Evolutionary conservation across 2,113 vertebrate species (phyloP), one percentile per base, ranked within the genome.

Genomic region (Drymodes brunneopygia): DNA sequence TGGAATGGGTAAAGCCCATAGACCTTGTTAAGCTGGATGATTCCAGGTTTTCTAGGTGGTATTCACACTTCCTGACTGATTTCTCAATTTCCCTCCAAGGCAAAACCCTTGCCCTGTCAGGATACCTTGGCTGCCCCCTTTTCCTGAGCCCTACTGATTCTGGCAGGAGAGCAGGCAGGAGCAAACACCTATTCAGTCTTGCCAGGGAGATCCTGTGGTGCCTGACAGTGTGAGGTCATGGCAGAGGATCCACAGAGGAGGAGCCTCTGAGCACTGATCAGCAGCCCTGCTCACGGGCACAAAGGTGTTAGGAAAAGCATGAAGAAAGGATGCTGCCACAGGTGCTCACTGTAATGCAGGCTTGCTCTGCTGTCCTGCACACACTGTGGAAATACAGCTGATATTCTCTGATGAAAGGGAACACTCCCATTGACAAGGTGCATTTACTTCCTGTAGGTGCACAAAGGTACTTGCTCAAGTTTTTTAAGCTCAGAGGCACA

Each of bases 191-290:
- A 0, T 25, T 77, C 29, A 51, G 53, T 65, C n/a, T 53, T 92
- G 38, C 27, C 44, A 38, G 12, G 25, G 35, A 50, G 15, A 16
- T 69, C 27, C n/a, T 1, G 1, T 66, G 19, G 25, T 13, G 10
- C 18, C 50, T 4, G 5, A 22, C 15, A 2, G 15, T 23, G 53
- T 33, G 48, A 83, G 18, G 8, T n/a, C 36, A 60, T 0, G 0
- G 36, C 11, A 12, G 81, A 83, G 31, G 42, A 86, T 35, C 38
- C 13, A 19, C 28, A 40, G 2, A 17, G 29, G 8, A 67, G 44
- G 35, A 71, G 19, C 14, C 18, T 31, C 12, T 57, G 51, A 23
- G 9, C 53, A 8, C 36, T 23, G 9, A 25, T 38, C 19, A 65
- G 25, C 19, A 65, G 25, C n/a, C n/a, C 45, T 67, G 19, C 29